Base-by-base conservation (phyloP, 2,888 invertebrate species). In the Neoascia interrupta region DNA sequence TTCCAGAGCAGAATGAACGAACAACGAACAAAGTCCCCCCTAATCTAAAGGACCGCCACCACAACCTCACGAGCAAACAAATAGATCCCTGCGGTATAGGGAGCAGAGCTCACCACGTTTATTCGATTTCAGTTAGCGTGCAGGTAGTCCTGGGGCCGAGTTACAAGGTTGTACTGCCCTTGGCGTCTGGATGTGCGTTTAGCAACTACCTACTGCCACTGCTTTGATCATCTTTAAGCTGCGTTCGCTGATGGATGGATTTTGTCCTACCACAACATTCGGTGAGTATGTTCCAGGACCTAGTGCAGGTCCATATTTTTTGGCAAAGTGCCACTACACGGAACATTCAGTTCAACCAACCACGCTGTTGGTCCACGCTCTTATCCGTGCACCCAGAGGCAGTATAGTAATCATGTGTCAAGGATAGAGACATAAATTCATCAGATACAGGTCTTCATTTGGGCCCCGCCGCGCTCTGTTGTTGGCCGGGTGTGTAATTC, bases 361-460 rank as follows among this genome's bases (percentile, higher is more conserved):
- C 69, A 74, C 75, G 58, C 72, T 56, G 56, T 58, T 70, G 53
- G 70, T 72, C 75, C n/a, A n/a, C n/a, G n/a, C n/a, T 70, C 63
- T 70, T 63, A 75, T 75, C 75, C 58, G 28, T 45, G 31, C 43
- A 53, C n/a, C n/a, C n/a, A n/a, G 43, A 51, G 63, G 31, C 58
- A 39, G 63, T 53, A n/a, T n/a, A 63, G 56, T 76, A 76, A 76
- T 70, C 75, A 75, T 58, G 70, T 76, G 75, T 76, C 75, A 72
- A 72, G 75, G 58, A 72, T 72, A 56, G 45, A 54, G 63, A 72
- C 75, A 76, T 76, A 76, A 76, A 76, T 76, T 76, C 72, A 45
- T 76, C 70, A 70, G 53, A 45, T 72, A 43, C 75, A 72, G 72
- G 58, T 72, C 72, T 53, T 64, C 72, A 70, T 76, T 69, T 63